phyloP scores from a whole-genome alignment of 2,888 invertebrate species.

The Heliconius sara region DNA sequence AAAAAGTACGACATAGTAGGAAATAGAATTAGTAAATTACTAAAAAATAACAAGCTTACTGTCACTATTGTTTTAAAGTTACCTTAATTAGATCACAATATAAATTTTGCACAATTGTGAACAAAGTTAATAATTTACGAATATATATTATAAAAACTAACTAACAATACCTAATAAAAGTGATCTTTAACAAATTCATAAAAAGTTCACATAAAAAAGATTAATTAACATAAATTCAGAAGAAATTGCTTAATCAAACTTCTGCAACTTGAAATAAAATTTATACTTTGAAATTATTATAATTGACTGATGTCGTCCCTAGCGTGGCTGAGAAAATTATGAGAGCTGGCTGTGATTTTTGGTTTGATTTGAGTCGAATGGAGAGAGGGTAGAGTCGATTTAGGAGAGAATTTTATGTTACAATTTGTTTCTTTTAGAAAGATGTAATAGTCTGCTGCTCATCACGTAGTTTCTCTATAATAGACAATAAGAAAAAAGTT shows the following conservation, averaged over 20 bases:
- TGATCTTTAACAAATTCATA: slow-evolving; percentile 27
- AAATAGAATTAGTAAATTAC: too few species aligned
- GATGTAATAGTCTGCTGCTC: too few species aligned
- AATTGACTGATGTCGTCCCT: slow-evolving; percentile 29
- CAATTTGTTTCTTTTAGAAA: not conserved
- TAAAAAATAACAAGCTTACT: not conserved
- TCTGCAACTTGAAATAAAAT: slow-evolving; percentile 45
- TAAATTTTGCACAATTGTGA: not conserved
- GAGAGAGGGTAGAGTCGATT: too few species aligned
- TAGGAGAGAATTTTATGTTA: not conserved
- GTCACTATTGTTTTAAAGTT: not conserved
- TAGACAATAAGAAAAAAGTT: not conserved
- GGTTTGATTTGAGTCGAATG: not conserved
- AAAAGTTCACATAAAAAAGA: slow-evolving; percentile 37
- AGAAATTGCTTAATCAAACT: slow-evolving; percentile 49
- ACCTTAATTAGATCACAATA: not conserved
- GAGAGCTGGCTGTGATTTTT: not conserved
- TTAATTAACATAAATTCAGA: slow-evolving; percentile 46
- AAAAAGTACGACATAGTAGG: too few species aligned
- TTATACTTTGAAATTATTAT: slow-evolving; percentile 40
- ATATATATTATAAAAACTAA: not conserved
- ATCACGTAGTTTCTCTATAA: not conserved
- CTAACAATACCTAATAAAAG: slow-evolving; percentile 11
- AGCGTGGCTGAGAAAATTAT: slow-evolving; percentile 5
- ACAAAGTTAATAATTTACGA: not conserved